Conservation (phyloP, 2,888 invertebrate species). For the Acanthosepion esculentum region DNA sequence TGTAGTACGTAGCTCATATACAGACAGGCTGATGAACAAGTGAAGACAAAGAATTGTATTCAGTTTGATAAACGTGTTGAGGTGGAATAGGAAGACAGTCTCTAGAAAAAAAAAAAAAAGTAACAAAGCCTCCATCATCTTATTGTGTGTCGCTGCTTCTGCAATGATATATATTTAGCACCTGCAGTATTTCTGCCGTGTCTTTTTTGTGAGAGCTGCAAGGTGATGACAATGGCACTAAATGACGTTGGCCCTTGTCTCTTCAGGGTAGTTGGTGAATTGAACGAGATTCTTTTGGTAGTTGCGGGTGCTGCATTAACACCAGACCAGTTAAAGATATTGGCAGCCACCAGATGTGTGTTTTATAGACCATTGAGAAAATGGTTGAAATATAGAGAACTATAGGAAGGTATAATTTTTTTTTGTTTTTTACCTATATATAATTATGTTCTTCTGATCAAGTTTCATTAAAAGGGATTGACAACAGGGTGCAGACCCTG, state of each 20-base stretch:
- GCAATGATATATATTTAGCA: not conserved
- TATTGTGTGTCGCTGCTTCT: not conserved
- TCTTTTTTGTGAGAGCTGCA: not conserved
- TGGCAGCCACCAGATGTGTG: too few species aligned
- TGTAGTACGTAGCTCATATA: not conserved
- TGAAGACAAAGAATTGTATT: not conserved
- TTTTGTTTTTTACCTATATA: too few species aligned
- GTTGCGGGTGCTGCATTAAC: not conserved
- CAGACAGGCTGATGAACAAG: not conserved
- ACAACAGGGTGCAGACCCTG: too few species aligned
- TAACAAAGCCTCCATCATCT: not conserved
- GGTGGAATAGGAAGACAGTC: not conserved
- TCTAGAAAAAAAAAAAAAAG: not conserved
- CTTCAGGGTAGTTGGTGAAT: not conserved
- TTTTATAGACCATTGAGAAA: too few species aligned
- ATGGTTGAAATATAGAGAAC: too few species aligned
- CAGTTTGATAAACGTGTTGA: slow-evolving; percentile 9
- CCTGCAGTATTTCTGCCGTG: not conserved
- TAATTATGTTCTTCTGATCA: too few species aligned
- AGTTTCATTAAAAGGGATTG: too few species aligned
- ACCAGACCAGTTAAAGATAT: not conserved
- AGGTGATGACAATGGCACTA: not conserved
- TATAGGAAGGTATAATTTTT: too few species aligned
- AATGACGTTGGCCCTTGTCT: not conserved
- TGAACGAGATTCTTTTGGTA: not conserved